Conservation (phyloP, 2,113 vertebrate species). For the Phalacrocorax brasilianus region DNA sequence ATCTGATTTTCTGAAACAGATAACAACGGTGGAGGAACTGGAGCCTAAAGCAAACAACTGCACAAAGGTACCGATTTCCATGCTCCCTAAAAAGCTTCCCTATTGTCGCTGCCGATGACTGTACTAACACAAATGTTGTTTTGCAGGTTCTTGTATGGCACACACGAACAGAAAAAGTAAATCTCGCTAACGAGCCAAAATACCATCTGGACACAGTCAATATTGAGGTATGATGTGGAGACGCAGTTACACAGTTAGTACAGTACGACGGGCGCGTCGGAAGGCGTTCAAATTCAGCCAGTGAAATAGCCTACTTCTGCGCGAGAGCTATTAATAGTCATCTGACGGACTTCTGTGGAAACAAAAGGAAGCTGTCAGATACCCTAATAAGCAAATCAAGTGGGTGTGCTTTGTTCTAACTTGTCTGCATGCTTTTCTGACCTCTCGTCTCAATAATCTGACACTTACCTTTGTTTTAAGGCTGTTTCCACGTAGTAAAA, state of each 20-base stretch:
- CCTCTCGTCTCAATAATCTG: conserved; percentile 1
- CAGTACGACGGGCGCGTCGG: background rate
- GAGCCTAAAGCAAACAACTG: conserved; percentile 97
- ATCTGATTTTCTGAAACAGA: conserved; percentile 98
- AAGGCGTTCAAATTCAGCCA: background rate
- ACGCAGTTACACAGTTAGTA: background rate
- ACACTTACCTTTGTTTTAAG: conserved; percentile 45
- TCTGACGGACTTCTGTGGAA: conserved; percentile 9
- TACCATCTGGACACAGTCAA: conserved; percentile 87
- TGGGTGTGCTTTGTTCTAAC: conserved; percentile 48
- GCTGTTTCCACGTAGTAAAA: conserved; percentile 34
- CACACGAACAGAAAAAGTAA: conserved; percentile 96
- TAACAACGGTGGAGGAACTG: conserved; percentile 91
- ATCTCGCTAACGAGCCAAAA: conserved; percentile 92
- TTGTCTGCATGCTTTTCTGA: conserved; percentile 71
- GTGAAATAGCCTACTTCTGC: background rate
- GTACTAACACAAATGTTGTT: background rate
- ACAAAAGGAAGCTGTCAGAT: conserved; percentile 23
- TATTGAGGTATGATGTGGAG: conserved; percentile 86
- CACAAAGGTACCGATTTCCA: conserved; percentile 83
- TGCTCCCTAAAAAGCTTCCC: accelerated
- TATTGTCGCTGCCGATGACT: background rate
- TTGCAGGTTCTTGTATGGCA: conserved; percentile 96
- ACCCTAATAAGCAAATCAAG: background rate
- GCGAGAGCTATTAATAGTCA: background rate